Percentiles rank a stretch among this genome's conserved stretches.
Evolutionary conservation across 2,113 vertebrate species (phyloP).

Genomic region (Sclerurus mexicanus): DNA sequence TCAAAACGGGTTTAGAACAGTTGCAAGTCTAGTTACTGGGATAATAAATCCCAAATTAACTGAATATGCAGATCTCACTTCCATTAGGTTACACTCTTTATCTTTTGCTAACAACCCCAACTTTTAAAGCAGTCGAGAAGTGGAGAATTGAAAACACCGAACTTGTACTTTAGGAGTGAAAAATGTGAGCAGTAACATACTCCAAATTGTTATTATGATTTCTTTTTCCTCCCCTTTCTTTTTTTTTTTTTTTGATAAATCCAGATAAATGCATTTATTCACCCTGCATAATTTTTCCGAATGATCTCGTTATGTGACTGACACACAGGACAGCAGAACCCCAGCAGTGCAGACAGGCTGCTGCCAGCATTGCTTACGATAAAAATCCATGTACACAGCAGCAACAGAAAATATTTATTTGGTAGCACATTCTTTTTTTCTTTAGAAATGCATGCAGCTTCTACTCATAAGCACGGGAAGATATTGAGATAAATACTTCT

Average conservation of each 20-base stretch:
- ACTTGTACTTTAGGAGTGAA: conserved; percentile 21
- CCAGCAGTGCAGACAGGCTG: conserved; percentile 3
- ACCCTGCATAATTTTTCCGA: background rate
- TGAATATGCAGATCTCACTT: conserved; percentile 63
- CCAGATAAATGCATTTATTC: background rate
- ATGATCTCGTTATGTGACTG: conserved; percentile 13
- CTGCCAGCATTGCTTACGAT: conserved; percentile 21
- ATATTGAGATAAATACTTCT: conserved; percentile 35
- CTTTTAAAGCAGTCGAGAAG: conserved; percentile 16
- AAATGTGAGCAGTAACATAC: background rate
- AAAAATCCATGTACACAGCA: conserved; percentile 43
- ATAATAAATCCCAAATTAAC: conserved; percentile 79
- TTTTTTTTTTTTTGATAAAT: background rate
- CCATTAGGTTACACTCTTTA: conserved; percentile 67
- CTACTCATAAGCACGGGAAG: background rate
- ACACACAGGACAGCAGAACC: conserved; percentile 11
- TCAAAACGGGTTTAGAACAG: conserved; percentile 72
- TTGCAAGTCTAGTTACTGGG: conserved; percentile 76
- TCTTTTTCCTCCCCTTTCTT: background rate
- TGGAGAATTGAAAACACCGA: conserved; percentile 57
- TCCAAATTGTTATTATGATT: background rate
- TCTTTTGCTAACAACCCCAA: conserved; percentile 60
- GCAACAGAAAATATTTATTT: conserved; percentile 44
- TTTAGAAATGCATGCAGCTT: conserved; percentile 21
- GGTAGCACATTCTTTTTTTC: conserved; percentile 30